Evolutionary conservation across 2,888 invertebrate genomes (phyloP).

Genomic region (Dasypolia templi): DNA sequence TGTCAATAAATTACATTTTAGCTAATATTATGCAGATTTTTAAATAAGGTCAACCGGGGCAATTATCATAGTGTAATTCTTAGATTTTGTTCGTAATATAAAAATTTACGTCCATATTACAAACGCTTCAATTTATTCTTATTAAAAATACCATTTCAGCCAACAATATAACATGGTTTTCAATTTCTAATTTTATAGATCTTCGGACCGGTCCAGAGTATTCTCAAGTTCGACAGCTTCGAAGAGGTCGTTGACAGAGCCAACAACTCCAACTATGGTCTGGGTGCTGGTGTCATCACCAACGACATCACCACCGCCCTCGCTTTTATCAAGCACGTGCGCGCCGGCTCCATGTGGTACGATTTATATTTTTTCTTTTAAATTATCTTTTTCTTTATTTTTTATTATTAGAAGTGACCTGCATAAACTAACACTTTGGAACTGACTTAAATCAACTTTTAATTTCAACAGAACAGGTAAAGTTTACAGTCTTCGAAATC

Average conservation of each 20-base stretch:
- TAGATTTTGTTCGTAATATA: background rate
- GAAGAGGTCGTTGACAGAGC: constrained; percentile 96
- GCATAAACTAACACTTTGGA: no score
- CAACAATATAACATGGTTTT: background rate
- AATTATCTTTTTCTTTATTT: background rate
- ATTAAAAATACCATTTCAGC: background rate
- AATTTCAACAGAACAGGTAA: background rate
- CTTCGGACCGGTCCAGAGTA: constrained; percentile 97
- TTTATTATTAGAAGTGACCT: background rate
- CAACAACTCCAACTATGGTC: constrained; percentile 95
- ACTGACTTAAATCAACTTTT: background rate
- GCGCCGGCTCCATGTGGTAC: constrained; percentile 96
- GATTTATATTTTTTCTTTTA: background rate
- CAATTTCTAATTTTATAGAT: constrained; percentile 91
- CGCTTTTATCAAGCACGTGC: constrained; percentile 93
- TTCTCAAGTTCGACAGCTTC: constrained; percentile 95
- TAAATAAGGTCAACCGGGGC: no score
- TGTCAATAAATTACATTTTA: background rate
- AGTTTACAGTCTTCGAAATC: background rate
- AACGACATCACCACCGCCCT: constrained; percentile 95
- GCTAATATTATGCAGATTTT: background rate
- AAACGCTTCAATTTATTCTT: background rate
- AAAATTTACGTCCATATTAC: background rate
- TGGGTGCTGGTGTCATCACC: constrained; percentile 96
- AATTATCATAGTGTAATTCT: background rate